Percentiles rank a stretch among this genome's conserved stretches.
phyloP scores from a whole-genome alignment of 1,140 invertebrate genomes.

The Gerris buenoi region DNA sequence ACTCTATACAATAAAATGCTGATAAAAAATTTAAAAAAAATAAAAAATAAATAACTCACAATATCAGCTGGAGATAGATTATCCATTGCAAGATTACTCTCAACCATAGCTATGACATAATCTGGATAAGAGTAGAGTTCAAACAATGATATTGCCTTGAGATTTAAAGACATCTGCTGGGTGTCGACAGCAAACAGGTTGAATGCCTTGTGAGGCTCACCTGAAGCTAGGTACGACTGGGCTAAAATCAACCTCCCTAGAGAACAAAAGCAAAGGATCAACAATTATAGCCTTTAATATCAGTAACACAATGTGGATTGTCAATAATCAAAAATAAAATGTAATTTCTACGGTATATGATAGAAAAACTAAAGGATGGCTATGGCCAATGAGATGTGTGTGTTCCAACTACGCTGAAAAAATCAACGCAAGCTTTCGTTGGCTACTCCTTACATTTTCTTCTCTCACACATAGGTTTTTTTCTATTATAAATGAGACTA shows the following conservation, averaged over 20 bases:
- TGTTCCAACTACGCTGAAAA: too few species aligned
- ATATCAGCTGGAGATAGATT: background rate
- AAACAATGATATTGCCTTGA: constrained; percentile 12
- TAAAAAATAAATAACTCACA: constrained; percentile 3
- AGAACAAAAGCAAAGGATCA: constrained; percentile 4
- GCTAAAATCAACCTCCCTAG: constrained; percentile 12
- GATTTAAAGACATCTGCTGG: background rate
- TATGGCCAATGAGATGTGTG: too few species aligned
- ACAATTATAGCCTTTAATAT: too few species aligned
- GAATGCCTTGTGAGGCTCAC: constrained; percentile 17
- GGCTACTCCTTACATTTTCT: too few species aligned
- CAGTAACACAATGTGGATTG: too few species aligned
- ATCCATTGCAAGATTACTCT: background rate
- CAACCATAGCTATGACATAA: constrained; percentile 12
- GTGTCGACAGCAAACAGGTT: constrained; percentile 6
- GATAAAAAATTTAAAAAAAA: background rate
- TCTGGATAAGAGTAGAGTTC: constrained; percentile 10
- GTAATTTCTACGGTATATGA: too few species aligned
- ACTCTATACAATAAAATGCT: background rate
- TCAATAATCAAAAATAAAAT: too few species aligned
- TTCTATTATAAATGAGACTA: too few species aligned
- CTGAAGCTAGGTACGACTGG: constrained; percentile 14
- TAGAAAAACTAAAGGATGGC: too few species aligned
- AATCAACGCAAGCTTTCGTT: too few species aligned
- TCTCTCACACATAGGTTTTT: too few species aligned